A percentile compares a stretch with the other conserved stretches of the same genome.
phyloP scores from a whole-genome alignment of 1,140 invertebrate genomes.

The Musca domestica region DNA sequence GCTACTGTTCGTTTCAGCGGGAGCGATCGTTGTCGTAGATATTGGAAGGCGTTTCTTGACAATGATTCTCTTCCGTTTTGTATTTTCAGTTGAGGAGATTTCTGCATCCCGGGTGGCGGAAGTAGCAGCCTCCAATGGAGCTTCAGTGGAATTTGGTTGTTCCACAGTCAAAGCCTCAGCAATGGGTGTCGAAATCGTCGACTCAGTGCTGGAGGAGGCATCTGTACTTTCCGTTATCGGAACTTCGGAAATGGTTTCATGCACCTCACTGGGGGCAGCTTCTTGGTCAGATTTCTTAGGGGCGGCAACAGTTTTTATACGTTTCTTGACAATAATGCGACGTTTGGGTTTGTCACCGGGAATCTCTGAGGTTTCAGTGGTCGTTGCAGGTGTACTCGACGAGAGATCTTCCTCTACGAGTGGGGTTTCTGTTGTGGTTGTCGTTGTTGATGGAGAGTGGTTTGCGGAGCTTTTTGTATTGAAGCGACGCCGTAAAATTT shows the following conservation, averaged over 20 bases:
- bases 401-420: neutral
- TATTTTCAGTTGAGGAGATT: neutral
- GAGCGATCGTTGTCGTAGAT: too few relatives aligned
- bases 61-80: too few relatives aligned
- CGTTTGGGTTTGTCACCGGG: neutral
- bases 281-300: neutral
- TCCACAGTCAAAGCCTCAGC: too few relatives aligned
- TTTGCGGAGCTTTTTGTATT: too few relatives aligned
- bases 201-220: neutral
- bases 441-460: slow-evolving; percentile 9
- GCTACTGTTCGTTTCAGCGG: neutral
- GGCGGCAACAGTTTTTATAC: neutral
- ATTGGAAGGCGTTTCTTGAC: too few relatives aligned
- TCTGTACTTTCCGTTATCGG: neutral
- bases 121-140: neutral
- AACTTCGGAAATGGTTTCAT: neutral
- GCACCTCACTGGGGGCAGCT: neutral
- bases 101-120: too few relatives aligned
- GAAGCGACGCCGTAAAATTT: too few relatives aligned
- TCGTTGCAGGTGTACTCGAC: neutral
- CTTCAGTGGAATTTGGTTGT: neutral
- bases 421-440: slow-evolving; percentile 1
- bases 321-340: neutral
- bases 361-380: neutral
- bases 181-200: too few relatives aligned